A percentile compares a stretch with the other conserved stretches of the same genome.
Conservation (phyloP, 2,888 invertebrate species). For the Abscondita cerata region DNA sequence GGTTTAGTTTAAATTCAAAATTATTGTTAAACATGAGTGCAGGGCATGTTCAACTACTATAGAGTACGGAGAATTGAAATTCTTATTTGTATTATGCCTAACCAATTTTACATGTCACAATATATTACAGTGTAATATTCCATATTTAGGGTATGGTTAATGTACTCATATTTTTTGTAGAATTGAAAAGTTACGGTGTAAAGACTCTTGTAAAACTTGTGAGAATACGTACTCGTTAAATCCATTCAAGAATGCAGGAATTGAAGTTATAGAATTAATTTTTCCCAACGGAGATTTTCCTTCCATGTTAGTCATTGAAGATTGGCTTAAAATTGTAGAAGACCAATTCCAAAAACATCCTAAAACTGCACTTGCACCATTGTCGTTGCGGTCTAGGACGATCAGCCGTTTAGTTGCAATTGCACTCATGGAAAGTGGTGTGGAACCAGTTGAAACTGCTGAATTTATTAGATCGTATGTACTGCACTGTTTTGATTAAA, state of each 20-base stretch:
- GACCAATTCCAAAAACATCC: constrained; percentile 15
- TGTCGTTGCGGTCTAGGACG: constrained; percentile 28
- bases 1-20: no score
- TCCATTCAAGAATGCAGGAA: constrained; percentile 14
- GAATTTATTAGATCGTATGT: constrained; percentile 19
- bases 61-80: neutral
- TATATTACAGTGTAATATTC: neutral
- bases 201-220: constrained; percentile 13
- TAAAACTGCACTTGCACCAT: constrained; percentile 19
- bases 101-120: neutral
- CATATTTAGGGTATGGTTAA: neutral
- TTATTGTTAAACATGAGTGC: neutral
- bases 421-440: constrained; percentile 29
- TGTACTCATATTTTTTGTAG: constrained; percentile 8
- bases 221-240: constrained; percentile 7
- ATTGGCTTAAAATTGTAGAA: constrained; percentile 23
- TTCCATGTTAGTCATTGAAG: neutral
- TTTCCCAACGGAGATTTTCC: constrained; percentile 30
- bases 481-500: no score
- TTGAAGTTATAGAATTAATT: constrained; percentile 13
- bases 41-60: neutral
- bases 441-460: constrained; percentile 11
- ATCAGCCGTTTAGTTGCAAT: constrained; percentile 30
- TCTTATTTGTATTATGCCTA: constrained; percentile 1
- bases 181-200: constrained; percentile 13